A percentile compares a stretch with the other conserved stretches of the same genome.
phyloP scores from a whole-genome alignment of 2,113 vertebrate species.

The Delphinus delphis region DNA sequence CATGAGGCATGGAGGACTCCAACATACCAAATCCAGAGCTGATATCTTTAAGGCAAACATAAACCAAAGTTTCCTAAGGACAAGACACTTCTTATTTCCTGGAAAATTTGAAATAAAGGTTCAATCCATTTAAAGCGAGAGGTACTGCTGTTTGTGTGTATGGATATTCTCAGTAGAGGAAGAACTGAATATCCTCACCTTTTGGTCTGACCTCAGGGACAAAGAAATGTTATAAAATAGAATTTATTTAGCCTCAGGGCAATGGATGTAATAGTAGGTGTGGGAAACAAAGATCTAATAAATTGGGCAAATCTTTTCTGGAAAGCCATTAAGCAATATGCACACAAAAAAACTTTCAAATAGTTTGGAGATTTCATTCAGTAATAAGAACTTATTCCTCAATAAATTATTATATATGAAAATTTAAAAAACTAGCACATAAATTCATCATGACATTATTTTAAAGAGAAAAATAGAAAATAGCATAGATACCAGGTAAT shows the following conservation, averaged over 20 bases:
- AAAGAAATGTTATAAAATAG: background rate
- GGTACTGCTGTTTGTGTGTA: background rate
- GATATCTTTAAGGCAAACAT: background rate
- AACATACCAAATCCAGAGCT: background rate
- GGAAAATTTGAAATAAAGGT: background rate
- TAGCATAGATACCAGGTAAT: background rate
- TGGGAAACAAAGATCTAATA: background rate
- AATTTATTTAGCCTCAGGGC: background rate
- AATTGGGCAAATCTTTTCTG: background rate
- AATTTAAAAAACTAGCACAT: background rate
- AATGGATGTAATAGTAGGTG: background rate
- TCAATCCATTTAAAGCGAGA: background rate
- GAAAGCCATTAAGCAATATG: background rate
- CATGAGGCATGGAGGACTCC: background rate
- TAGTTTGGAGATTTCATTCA: background rate
- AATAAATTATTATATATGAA: background rate
- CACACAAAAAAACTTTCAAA: background rate
- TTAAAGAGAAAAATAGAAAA: background rate
- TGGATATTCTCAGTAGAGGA: background rate
- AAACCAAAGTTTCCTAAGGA: background rate
- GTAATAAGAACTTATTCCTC: background rate
- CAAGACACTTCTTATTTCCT: background rate
- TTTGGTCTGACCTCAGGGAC: background rate
- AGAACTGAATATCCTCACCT: background rate
- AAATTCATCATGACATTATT: background rate